Conservation (phyloP, 2,888 invertebrate genomes). For the Eledone cirrhosa region DNA sequence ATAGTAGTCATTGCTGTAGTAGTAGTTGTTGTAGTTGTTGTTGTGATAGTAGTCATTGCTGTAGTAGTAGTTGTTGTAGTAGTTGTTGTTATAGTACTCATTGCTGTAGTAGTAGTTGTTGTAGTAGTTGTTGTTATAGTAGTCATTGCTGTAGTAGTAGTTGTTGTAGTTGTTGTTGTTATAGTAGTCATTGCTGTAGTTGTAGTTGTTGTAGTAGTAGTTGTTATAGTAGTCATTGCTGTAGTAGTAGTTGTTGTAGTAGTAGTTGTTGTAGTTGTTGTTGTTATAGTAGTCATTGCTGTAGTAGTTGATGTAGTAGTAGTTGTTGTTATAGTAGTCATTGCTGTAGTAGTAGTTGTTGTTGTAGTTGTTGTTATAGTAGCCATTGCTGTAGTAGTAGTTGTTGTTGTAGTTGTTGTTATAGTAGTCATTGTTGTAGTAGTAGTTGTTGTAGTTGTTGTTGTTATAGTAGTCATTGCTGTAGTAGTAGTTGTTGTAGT, state of each 20-base stretch:
- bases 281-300: no score
- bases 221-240: not conserved
- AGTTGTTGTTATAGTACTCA: not conserved
- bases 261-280: no score
- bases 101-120: not conserved
- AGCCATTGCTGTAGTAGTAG: not conserved
- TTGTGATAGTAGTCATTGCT: constrained; percentile 9
- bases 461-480: no score
- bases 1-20: no score
- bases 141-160: not conserved
- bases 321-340: not conserved
- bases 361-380: not conserved
- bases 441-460: no score
- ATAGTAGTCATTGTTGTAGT: no score
- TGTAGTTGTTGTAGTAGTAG: no score
- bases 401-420: no score
- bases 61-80: constrained; percentile 14
- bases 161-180: not conserved
- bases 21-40: no score
- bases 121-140: constrained; percentile 1
- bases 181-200: not conserved
- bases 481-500: not conserved
- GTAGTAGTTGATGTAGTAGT: not conserved
- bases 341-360: not conserved
- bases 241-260: constrained; percentile 8